These are phyloP conservation scores for Callyntrura guangdongensis DNA, from an alignment of 2,888 invertebrate genomes.

Conservation along the genomic window DNA sequence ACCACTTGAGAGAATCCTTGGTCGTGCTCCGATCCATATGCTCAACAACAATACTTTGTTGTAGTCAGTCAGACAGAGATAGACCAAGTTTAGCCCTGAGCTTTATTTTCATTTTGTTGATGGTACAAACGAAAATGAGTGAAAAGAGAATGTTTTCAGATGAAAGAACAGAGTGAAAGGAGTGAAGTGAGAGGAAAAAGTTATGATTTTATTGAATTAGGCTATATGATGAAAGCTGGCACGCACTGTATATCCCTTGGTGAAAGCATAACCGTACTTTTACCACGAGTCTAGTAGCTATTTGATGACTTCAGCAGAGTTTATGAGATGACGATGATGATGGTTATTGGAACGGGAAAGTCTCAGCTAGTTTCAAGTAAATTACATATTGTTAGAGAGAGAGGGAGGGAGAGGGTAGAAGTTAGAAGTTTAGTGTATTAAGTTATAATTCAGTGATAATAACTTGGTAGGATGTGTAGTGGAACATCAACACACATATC, in stretches of 20 bases:
- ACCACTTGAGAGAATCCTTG: constrained; percentile 6
- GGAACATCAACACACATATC: not conserved
- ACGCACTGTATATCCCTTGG: not conserved
- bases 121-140: constrained; percentile 30
- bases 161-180: not conserved
- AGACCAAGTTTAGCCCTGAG: not conserved
- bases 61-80: not conserved
- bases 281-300: not conserved
- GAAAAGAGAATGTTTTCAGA: constrained; percentile 9
- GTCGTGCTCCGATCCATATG: not conserved
- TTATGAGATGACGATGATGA: not conserved
- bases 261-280: not conserved
- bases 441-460: constrained; percentile 26
- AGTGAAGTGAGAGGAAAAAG: constrained; percentile 45
- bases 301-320: not conserved
- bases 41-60: not conserved
- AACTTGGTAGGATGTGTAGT: not conserved
- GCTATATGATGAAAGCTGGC: not conserved
- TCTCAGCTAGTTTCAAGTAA: constrained; percentile 11
- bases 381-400: not conserved
- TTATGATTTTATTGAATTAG: constrained; percentile 75
- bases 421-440: constrained; percentile 3
- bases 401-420: too few species aligned
- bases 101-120: constrained; percentile 49
- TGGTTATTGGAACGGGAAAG: constrained; percentile 22